Evolutionary conservation across 92 coral and sea anemone genomes (phyloP), one percentile per base, ranked within the genome.

Genomic region (Epizoanthus rinbou): DNA sequence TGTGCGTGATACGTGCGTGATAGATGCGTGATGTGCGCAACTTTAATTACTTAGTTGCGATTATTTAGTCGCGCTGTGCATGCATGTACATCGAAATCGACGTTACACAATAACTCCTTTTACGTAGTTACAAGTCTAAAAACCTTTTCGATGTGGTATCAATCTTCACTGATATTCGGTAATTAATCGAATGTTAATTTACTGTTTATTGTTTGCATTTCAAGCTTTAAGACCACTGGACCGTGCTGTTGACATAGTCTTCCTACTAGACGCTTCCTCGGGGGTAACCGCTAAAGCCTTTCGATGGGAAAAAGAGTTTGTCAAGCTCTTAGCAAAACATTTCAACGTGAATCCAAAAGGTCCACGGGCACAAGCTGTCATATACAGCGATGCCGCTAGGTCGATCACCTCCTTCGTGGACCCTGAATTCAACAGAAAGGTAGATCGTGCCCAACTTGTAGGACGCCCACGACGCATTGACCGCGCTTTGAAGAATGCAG

Each of bases 231-330:
- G 81, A 41, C 79, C 86, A 24, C 33, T 73, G 79, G 25, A 54
- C 50, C 80, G 59, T 9, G 67, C 80, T 54, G 65, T 82, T 10
- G 95, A 92, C 64, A 68, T 94, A 8, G 79, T 94, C 33, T 93
- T 94, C 72, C 84, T 94, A 31, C 23, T 94, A 90, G 98, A 94
- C 62, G 92, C 94, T 22, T 90, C 98, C 25, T 88, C 93, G 31
- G 74, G 88, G 31, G 88, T 90, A 19, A 83, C 82, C 33, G 67
- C 22, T 6, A 86, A 83, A 2, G 87, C 90, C 59, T 92, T 90
- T 73, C 43, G 63, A 62, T 86, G 81, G 75, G 86, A 92, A 68
- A 90, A 94, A 86, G 84, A 92, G 69, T 94, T 92, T 41, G 87
- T 90, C 21, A 94, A 92, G 47, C 64, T 73, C 11, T 60, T 94